These are phyloP conservation scores for Nipponia nippon DNA, from an alignment of 2,113 vertebrate species.

Conservation along the genomic window DNA sequence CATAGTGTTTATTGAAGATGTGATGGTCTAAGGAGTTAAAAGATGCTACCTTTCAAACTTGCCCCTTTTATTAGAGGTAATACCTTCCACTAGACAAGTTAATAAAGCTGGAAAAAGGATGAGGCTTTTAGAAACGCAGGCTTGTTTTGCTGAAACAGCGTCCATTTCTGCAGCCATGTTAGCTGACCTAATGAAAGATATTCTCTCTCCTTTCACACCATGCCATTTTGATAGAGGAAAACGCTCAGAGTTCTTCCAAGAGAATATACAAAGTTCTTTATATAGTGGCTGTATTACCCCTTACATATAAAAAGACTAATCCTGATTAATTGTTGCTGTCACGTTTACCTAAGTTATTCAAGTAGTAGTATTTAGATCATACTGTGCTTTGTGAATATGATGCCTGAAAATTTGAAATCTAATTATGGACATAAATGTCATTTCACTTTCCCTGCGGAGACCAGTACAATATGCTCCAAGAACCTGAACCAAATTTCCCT, in stretches of 20 bases:
- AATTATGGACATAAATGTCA: background rate
- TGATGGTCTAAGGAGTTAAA: background rate
- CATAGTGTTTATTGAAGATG: background rate
- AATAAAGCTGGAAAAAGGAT: slow-evolving; percentile 18
- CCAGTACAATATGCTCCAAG: background rate
- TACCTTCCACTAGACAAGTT: background rate
- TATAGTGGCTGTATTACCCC: background rate
- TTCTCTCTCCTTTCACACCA: background rate
- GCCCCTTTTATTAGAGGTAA: background rate
- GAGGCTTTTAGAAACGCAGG: background rate
- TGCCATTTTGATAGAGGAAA: background rate
- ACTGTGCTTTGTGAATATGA: background rate
- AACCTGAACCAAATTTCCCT: background rate
- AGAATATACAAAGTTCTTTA: background rate
- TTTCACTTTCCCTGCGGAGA: background rate
- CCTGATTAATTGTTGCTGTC: background rate
- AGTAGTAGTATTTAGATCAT: background rate
- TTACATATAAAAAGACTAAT: background rate
- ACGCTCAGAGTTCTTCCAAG: background rate
- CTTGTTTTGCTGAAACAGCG: background rate
- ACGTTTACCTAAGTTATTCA: background rate
- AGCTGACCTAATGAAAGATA: background rate
- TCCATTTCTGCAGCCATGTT: background rate
- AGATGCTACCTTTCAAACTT: too few species aligned
- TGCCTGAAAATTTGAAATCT: background rate